Evolutionary conservation across 2,113 vertebrate species (phyloP).

Genomic region (Trematomus loennbergii): DNA sequence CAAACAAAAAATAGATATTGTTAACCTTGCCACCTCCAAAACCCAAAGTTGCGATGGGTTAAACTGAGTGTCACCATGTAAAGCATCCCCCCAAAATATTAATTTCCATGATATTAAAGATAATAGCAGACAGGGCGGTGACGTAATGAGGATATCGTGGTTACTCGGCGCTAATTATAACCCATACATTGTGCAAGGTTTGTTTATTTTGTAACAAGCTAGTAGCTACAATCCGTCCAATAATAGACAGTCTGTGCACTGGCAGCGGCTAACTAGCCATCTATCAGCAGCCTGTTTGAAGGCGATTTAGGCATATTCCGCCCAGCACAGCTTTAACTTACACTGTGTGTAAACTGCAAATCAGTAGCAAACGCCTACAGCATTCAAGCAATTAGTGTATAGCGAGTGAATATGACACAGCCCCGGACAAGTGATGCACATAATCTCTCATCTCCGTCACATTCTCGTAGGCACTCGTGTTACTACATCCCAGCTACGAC

Average conservation of each 20-base stretch:
- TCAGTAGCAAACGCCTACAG: not conserved
- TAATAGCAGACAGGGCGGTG: not conserved
- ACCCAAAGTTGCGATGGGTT: constrained; percentile 65
- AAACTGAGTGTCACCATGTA: constrained; percentile 31
- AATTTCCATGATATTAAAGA: not conserved
- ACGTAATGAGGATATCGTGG: not conserved
- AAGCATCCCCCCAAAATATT: constrained; percentile 21
- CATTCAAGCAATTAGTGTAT: constrained; percentile 5
- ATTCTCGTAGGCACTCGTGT: constrained; percentile 79
- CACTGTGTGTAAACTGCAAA: not conserved
- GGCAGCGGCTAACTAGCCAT: constrained; percentile 74
- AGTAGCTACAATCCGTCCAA: constrained; percentile 47
- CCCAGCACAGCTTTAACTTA: constrained; percentile 26
- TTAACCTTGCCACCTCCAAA: constrained; percentile 57
- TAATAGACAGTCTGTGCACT: constrained; percentile 59
- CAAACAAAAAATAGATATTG: not conserved
- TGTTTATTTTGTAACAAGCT: constrained; percentile 57
- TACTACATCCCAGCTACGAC: constrained; percentile 79
- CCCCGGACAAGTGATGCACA: constrained; percentile 61
- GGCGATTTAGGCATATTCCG: constrained; percentile 57
- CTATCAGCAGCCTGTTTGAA: constrained; percentile 64
- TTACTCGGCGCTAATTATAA: constrained; percentile 3
- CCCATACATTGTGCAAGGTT: constrained; percentile 1
- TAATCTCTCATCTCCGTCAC: constrained; percentile 78
- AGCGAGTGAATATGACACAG: constrained; percentile 48